A percentile compares a stretch with the other conserved stretches of the same genome.
phyloP scores from a whole-genome alignment of 2,113 vertebrate species.

The Trichomycterus rosablanca region DNA sequence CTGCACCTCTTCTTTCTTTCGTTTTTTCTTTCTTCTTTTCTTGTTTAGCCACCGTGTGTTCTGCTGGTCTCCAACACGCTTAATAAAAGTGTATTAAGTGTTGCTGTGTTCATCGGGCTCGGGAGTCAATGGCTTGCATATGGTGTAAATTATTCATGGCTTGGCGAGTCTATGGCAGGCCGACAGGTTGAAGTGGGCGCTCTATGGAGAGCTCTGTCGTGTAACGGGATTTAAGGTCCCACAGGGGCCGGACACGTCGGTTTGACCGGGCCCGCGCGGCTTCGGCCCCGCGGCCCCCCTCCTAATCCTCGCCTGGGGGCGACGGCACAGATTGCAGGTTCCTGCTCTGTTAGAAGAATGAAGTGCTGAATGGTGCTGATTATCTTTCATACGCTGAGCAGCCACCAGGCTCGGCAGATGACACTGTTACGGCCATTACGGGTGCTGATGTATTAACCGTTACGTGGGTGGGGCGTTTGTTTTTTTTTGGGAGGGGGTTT shows the following conservation, averaged over 20 bases:
- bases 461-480: conserved; percentile 45
- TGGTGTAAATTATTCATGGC: conserved; percentile 74
- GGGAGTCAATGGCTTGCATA: conserved; percentile 76
- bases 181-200: conserved; percentile 56
- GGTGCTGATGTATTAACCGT: conserved; percentile 39
- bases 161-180: conserved; percentile 69
- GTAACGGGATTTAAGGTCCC: conserved; percentile 77
- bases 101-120: conserved; percentile 75
- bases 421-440: conserved; percentile 60
- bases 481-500: conserved; percentile 7
- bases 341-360: conserved; percentile 56
- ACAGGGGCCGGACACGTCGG: conserved; percentile 65
- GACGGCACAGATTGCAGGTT: conserved; percentile 64
- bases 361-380: conserved; percentile 67
- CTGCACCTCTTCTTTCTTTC: conserved; percentile 22
- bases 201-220: conserved; percentile 70
- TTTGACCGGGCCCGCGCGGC: conserved; percentile 67
- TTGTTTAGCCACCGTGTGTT: conserved; percentile 28
- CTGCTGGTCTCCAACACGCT: conserved; percentile 33
- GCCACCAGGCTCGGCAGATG: conserved; percentile 68
- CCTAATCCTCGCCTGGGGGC: conserved; percentile 69
- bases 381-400: conserved; percentile 72
- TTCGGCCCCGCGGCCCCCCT: too few species aligned
- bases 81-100: conserved; percentile 66
- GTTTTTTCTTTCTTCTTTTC: background rate